Conservation (phyloP, 2,113 vertebrate species). For the Eidolon helvum region DNA sequence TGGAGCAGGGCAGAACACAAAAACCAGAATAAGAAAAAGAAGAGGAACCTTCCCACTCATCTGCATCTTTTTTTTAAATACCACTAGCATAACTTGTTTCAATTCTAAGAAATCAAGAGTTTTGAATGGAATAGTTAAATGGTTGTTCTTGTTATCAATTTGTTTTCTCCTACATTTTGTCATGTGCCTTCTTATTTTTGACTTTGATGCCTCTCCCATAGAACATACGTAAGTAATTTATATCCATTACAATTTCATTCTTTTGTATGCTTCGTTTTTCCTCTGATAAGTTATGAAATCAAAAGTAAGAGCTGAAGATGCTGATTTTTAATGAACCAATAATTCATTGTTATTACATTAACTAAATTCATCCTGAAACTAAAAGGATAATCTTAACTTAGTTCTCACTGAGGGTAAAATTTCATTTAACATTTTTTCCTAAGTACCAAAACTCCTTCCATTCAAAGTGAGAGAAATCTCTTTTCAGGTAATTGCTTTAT, state of each 20-base stretch:
- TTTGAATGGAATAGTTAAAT: neutral
- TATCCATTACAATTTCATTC: neutral
- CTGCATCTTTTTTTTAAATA: neutral
- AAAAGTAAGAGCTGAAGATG: neutral
- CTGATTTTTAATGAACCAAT: neutral
- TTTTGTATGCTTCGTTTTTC: neutral
- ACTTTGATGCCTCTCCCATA: neutral
- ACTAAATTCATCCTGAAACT: neutral
- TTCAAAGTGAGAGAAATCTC: neutral
- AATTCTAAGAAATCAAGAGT: neutral
- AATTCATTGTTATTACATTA: conserved; percentile 1
- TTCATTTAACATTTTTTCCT: neutral
- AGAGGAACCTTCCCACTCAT: neutral
- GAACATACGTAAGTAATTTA: neutral
- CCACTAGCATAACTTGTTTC: neutral
- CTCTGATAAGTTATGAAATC: neutral
- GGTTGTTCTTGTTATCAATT: neutral
- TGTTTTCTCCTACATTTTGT: neutral
- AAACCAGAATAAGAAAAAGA: neutral
- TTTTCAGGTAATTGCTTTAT: neutral
- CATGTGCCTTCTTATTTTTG: neutral
- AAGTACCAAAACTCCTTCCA: neutral
- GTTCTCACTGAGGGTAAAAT: neutral
- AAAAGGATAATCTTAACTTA: conserved; percentile 13
- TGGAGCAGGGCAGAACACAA: neutral